phyloP scores from a whole-genome alignment of 1,140 invertebrate genomes.

The Cherax quadricarinatus region DNA sequence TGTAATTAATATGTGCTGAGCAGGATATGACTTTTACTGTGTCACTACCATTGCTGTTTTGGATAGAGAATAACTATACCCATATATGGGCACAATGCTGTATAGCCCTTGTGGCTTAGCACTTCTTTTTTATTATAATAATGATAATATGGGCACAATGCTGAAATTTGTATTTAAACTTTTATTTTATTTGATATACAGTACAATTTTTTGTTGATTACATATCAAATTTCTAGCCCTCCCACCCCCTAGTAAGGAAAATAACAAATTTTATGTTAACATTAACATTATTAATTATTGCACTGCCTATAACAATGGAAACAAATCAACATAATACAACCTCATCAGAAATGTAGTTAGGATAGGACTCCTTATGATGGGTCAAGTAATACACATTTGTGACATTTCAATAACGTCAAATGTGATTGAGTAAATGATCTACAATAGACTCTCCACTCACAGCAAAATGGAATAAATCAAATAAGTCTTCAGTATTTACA shows the following conservation, averaged over 20 bases:
- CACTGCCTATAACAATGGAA: constrained; percentile 46
- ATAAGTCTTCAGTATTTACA: constrained; percentile 44
- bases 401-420: constrained; percentile 46
- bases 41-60: too few relatives aligned
- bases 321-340: constrained; percentile 41
- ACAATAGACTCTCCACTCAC: constrained; percentile 45
- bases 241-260: not conserved
- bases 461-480: constrained; percentile 57
- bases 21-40: too few relatives aligned
- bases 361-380: constrained; percentile 44
- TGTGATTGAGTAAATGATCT: constrained; percentile 36
- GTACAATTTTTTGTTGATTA: too few relatives aligned
- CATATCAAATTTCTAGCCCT: too few relatives aligned
- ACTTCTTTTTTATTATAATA: too few relatives aligned
- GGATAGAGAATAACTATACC: too few relatives aligned
- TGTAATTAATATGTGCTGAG: too few relatives aligned
- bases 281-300: constrained; percentile 51
- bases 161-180: too few relatives aligned
- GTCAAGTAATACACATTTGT: constrained; percentile 44
- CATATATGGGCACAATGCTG: too few relatives aligned
- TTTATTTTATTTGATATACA: too few relatives aligned
- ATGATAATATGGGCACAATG: too few relatives aligned
- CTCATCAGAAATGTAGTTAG: constrained; percentile 31
- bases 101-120: too few relatives aligned
- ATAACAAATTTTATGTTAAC: not conserved